phyloP scores from a whole-genome alignment of 2,113 vertebrate genomes.

The Gobiocypris rarus region DNA sequence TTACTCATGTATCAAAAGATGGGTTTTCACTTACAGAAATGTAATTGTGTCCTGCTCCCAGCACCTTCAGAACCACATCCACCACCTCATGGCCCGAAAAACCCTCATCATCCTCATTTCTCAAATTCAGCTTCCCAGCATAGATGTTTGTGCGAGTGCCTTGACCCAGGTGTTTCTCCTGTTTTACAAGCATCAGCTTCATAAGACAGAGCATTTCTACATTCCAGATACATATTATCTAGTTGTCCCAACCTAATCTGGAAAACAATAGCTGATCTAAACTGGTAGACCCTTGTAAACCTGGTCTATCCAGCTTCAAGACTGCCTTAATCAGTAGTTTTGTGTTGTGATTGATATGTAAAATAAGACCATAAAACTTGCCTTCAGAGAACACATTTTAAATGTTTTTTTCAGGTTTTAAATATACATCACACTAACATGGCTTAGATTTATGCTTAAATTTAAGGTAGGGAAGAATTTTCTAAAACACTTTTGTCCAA shows the following conservation, averaged over 20 bases:
- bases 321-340: not conserved
- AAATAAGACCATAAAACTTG: not conserved
- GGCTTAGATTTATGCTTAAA: not conserved
- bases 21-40: slow-evolving; percentile 80
- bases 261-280: not conserved
- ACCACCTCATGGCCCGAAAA: slow-evolving; percentile 71
- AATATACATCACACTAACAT: not conserved
- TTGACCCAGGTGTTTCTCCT: slow-evolving; percentile 84
- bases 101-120: slow-evolving; percentile 72
- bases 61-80: slow-evolving; percentile 85
- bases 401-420: not conserved
- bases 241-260: not conserved
- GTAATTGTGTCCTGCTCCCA: slow-evolving; percentile 85
- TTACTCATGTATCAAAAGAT: not conserved
- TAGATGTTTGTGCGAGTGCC: slow-evolving; percentile 87
- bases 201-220: not conserved
- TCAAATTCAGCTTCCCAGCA: slow-evolving; percentile 79
- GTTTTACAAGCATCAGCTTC: not conserved
- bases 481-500: too few species aligned
- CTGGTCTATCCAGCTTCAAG: not conserved
- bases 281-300: not conserved
- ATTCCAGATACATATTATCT: not conserved
- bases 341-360: too few species aligned
- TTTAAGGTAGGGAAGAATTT: too few species aligned
- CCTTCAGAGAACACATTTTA: not conserved